Percentiles rank a stretch among this genome's conserved stretches.
Evolutionary conservation across 1,140 invertebrate genomes (phyloP).

Genomic region (Lepidostoma basale): DNA sequence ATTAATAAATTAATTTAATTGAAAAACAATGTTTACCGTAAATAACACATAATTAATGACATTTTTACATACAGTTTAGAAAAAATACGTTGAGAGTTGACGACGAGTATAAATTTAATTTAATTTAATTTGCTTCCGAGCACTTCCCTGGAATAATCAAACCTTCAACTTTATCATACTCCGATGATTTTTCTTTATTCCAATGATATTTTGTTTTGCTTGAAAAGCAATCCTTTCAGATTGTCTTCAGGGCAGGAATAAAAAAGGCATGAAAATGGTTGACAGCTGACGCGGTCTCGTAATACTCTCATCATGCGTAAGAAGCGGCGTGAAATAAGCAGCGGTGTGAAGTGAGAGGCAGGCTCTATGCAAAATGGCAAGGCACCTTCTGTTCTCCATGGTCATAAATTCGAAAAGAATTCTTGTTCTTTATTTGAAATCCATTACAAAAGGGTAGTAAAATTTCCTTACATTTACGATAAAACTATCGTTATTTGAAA

Average conservation of each 20-base stretch:
- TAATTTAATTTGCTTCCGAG: no score
- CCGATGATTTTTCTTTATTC: neutral
- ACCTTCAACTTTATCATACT: neutral
- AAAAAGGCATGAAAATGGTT: constrained; percentile 14
- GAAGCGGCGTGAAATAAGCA: neutral
- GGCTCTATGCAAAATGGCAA: constrained; percentile 3
- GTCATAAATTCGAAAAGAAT: constrained; percentile 7
- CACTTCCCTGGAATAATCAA: no score
- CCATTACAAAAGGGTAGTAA: neutral
- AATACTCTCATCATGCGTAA: constrained; percentile 9
- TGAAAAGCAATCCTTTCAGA: constrained; percentile 4
- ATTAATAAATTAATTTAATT: no score
- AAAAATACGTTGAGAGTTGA: no score
- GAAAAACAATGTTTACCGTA: no score
- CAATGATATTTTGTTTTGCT: neutral
- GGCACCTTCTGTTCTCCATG: constrained; percentile 5
- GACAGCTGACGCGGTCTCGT: constrained; percentile 24
- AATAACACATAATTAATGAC: no score
- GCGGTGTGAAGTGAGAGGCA: neutral
- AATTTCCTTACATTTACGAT: neutral
- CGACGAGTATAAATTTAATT: no score
- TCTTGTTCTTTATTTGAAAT: constrained; percentile 9
- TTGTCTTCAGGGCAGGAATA: constrained; percentile 13
- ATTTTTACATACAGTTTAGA: no score
- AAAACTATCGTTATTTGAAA: no score